Percentiles rank a stretch among this genome's conserved stretches.
phyloP scores from a whole-genome alignment of 2,797 vertebrate species.

The Catostomus latipinnis region DNA sequence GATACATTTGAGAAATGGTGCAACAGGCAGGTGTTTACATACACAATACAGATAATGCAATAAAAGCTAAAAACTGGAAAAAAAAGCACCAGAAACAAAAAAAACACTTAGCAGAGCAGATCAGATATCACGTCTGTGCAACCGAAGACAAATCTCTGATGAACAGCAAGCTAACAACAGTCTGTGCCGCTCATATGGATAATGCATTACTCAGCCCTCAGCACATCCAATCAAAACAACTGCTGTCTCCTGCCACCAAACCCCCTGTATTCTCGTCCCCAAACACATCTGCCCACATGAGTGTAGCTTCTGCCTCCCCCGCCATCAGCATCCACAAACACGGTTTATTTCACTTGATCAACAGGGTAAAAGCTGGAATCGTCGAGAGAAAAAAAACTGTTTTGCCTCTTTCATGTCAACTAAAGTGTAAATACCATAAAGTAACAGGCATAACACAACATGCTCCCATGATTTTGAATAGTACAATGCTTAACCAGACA shows the following conservation, averaged over 20 bases:
- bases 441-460: neutral
- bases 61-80: too few species aligned
- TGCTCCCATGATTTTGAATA: too few species aligned
- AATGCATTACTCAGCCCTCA: slow-evolving; percentile 65
- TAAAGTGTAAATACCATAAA: neutral
- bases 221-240: slow-evolving; percentile 71
- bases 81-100: too few species aligned
- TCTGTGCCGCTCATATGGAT: slow-evolving; percentile 62
- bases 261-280: slow-evolving; percentile 29
- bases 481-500: too few species aligned
- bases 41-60: slow-evolving; percentile 24
- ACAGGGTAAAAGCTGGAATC: neutral
- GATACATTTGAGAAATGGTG: neutral
- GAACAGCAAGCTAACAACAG: slow-evolving; percentile 61
- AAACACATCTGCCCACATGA: slow-evolving; percentile 55
- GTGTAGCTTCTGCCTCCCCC: slow-evolving; percentile 54
- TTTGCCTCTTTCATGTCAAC: too few species aligned
- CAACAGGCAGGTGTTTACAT: too few species aligned
- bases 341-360: slow-evolving; percentile 20
- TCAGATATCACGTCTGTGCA: slow-evolving; percentile 16
- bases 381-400: too few species aligned
- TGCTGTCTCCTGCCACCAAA: slow-evolving; percentile 57
- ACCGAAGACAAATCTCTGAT: neutral
- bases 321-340: neutral
- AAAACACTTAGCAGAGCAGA: neutral